phyloP scores from a whole-genome alignment of 2,797 vertebrate genomes.

The Emydoidea blandingii region DNA sequence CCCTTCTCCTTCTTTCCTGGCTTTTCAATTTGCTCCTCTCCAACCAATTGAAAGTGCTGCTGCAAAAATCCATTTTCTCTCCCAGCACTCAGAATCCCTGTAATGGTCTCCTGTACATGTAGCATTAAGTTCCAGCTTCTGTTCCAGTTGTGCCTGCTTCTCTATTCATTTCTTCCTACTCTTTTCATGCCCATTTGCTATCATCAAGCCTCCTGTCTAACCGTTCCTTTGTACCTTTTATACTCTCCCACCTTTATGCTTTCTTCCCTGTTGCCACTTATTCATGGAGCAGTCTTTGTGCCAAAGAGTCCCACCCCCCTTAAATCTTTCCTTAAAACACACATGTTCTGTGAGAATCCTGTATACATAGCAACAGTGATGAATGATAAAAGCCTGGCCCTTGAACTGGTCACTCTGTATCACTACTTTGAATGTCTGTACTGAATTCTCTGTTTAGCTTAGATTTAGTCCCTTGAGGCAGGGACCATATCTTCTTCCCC shows the following conservation, averaged over 20 bases:
- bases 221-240: background rate
- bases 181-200: slow-evolving; percentile 12
- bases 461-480: slow-evolving; percentile 3
- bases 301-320: background rate
- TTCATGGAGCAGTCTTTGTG: background rate
- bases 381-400: slow-evolving; percentile 34
- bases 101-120: slow-evolving; percentile 37
- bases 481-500: background rate
- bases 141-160: slow-evolving; percentile 56
- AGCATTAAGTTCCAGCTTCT: background rate
- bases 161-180: slow-evolving; percentile 27
- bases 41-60: background rate
- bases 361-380: slow-evolving; percentile 21
- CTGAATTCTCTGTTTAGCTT: slow-evolving; percentile 16
- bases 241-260: background rate
- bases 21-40: slow-evolving; percentile 1
- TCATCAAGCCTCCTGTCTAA: background rate
- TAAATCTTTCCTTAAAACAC: slow-evolving; percentile 6
- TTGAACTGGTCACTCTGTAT: slow-evolving; percentile 32
- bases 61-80: background rate
- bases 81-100: slow-evolving; percentile 8
- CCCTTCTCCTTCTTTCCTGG: background rate
- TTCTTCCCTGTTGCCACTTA: background rate
- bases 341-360: slow-evolving; percentile 10
- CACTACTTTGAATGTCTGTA: slow-evolving; percentile 31